Evolutionary conservation across 2,797 vertebrate genomes (phyloP).

Genomic region (Coilia nasus): DNA sequence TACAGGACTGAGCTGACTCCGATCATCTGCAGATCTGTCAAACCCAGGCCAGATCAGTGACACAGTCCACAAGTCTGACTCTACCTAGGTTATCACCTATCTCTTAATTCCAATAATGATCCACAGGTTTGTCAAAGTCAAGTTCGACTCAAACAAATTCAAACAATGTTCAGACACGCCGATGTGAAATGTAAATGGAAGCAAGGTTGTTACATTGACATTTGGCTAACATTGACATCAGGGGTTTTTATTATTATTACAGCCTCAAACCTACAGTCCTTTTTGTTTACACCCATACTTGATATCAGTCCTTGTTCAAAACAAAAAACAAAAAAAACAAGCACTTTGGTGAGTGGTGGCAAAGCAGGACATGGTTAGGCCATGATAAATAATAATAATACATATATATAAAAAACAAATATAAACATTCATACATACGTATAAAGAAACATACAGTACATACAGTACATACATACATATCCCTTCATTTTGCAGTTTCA

Average conservation of each 20-base stretch:
- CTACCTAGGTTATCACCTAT: constrained; percentile 54
- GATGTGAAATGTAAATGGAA: constrained; percentile 69
- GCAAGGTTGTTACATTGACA: constrained; percentile 69
- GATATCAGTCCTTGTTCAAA: constrained; percentile 59
- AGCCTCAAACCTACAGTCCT: constrained; percentile 59
- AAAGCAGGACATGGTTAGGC: constrained; percentile 68
- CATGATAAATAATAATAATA: constrained; percentile 50
- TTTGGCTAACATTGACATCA: constrained; percentile 75
- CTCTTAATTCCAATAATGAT: constrained; percentile 76
- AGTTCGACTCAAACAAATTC: constrained; percentile 46
- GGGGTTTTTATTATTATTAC: constrained; percentile 58
- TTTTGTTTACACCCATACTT: constrained; percentile 48
- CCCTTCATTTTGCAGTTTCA: constrained; percentile 76
- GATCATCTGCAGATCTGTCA: not conserved
- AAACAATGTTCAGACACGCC: constrained; percentile 58
- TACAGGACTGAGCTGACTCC: not conserved
- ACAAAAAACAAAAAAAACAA: constrained; percentile 67
- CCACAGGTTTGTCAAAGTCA: constrained; percentile 73
- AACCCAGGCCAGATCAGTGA: not conserved
- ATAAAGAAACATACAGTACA: not conserved
- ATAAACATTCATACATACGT: constrained; percentile 50
- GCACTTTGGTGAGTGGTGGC: constrained; percentile 83
- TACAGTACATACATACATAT: constrained; percentile 48
- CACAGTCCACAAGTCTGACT: not conserved
- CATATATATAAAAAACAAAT: constrained; percentile 39